Conservation (phyloP, 2,797 vertebrate species). For the Ctenosaura bakeri region DNA sequence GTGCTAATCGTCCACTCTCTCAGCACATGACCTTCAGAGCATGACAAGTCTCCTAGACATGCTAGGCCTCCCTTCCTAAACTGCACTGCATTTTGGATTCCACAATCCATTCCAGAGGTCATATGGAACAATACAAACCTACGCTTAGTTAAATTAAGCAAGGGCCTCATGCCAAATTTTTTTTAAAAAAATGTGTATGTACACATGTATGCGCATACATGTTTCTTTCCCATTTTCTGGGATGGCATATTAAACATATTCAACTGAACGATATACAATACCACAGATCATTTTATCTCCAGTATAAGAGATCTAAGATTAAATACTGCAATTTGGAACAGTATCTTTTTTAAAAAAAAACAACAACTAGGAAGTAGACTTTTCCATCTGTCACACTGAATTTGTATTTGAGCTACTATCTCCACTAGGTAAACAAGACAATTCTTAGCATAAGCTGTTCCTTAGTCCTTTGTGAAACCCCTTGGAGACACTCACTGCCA, state of each 20-base stretch:
- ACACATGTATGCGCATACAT: too few relatives aligned
- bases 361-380: not conserved
- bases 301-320: not conserved
- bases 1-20: not conserved
- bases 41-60: not conserved
- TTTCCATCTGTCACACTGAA: conserved; percentile 5
- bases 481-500: not conserved
- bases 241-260: not conserved
- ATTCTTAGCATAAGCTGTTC: not conserved
- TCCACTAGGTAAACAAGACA: conserved; percentile 30
- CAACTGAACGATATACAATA: not conserved
- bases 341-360: not conserved
- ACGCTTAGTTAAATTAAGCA: not conserved
- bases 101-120: not conserved
- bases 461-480: not conserved
- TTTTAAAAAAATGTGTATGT: not conserved
- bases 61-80: not conserved
- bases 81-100: not conserved
- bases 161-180: not conserved
- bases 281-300: not conserved
- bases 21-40: not conserved
- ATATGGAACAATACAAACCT: not conserved
- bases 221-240: not conserved
- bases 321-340: not conserved
- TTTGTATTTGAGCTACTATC: not conserved